Conservation (phyloP, 2,113 vertebrate species). For the Meles meles region DNA sequence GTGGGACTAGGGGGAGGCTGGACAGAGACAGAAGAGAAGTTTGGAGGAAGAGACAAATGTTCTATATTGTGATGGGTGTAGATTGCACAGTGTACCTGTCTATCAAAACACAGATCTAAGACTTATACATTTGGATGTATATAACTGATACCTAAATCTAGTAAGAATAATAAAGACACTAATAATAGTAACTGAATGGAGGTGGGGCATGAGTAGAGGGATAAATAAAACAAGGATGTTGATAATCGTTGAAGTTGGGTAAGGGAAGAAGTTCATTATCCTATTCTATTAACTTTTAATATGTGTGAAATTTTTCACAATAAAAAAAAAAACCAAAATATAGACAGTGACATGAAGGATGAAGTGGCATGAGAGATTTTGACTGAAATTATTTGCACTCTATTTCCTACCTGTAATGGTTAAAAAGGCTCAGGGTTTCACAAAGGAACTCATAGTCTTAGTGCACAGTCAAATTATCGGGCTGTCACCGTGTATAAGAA, state of each 20-base stretch:
- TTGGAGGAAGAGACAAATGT: neutral
- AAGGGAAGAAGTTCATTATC: neutral
- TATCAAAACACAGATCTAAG: neutral
- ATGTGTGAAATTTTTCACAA: neutral
- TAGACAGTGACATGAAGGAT: neutral
- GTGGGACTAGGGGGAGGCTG: neutral
- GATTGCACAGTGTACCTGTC: neutral
- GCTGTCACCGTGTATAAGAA: conserved; percentile 61
- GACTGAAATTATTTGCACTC: neutral
- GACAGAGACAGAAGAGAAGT: neutral
- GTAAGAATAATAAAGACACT: neutral
- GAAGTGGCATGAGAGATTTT: neutral
- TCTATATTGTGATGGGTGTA: neutral
- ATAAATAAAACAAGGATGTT: neutral
- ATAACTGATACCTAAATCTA: neutral
- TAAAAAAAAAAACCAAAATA: neutral
- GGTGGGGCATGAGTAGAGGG: neutral
- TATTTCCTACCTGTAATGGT: neutral
- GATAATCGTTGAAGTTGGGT: neutral
- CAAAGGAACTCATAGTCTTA: conserved; percentile 66
- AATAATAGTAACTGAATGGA: neutral
- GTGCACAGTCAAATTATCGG: conserved; percentile 48
- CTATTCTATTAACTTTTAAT: neutral
- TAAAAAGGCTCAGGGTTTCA: conserved; percentile 59
- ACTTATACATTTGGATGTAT: neutral